Evolutionary conservation across 2,113 vertebrate genomes (phyloP).

Genomic region (Vidua chalybeata): DNA sequence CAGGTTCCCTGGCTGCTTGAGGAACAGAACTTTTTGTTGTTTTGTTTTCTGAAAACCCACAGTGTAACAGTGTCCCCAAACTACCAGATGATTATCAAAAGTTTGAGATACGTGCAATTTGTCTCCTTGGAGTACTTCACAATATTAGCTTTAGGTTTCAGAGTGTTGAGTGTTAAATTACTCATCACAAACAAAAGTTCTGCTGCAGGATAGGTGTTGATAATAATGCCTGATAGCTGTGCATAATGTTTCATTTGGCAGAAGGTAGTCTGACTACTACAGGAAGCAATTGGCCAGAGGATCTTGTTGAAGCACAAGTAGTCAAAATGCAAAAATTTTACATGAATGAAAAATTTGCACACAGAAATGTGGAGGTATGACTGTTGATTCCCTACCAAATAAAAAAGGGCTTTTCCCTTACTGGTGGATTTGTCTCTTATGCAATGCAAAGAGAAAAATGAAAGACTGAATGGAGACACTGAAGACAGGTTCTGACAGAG

Average conservation of each 20-base stretch:
- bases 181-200: constrained; percentile 50
- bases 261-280: constrained; percentile 15
- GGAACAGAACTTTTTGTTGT: background rate
- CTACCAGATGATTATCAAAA: background rate
- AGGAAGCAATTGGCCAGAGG: constrained; percentile 41
- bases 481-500: background rate
- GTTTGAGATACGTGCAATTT: background rate
- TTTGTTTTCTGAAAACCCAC: background rate
- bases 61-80: background rate
- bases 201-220: constrained; percentile 48
- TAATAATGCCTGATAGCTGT: constrained; percentile 60
- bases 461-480: background rate
- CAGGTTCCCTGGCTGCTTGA: background rate
- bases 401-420: background rate
- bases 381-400: background rate
- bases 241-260: constrained; percentile 35
- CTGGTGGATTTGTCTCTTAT: background rate
- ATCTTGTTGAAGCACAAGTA: constrained; percentile 31
- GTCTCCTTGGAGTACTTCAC: constrained; percentile 33
- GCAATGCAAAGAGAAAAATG: background rate
- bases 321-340: background rate
- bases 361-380: background rate
- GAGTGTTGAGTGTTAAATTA: constrained; percentile 50
- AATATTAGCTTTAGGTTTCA: constrained; percentile 45
- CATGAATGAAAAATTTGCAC: background rate